A percentile compares a stretch with the other conserved stretches of the same genome.
Conservation (phyloP, 30 jellyfish, hydroid and myxozoan species). For the Hydra vulgaris region DNA sequence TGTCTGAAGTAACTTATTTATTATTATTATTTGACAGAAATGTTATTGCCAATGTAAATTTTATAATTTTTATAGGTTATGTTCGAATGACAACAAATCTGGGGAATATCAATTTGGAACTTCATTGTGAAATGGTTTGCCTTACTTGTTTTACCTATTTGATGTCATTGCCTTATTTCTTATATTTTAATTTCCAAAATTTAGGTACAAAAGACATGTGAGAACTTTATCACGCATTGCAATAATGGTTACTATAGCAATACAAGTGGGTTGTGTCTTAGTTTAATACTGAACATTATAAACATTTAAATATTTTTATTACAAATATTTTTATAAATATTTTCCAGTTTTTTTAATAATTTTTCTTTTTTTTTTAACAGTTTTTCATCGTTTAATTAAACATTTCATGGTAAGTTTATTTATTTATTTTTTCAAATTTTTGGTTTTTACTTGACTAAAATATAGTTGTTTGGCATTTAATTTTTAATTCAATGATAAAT, state of each 20-base stretch:
- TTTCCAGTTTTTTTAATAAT: background rate
- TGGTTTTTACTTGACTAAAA: background rate
- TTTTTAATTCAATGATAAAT: too few species aligned
- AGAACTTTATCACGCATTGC: conserved; percentile 65
- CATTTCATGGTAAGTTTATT: conserved; percentile 63
- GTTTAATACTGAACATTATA: too few species aligned
- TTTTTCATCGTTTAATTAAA: conserved; percentile 73
- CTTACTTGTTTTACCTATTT: too few species aligned
- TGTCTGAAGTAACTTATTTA: background rate
- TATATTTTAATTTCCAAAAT: background rate
- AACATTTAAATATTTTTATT: too few species aligned
- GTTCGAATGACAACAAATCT: conserved; percentile 57
- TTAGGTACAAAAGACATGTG: conserved; percentile 86
- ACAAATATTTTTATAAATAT: too few species aligned
- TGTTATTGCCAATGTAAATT: background rate
- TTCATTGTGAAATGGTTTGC: conserved; percentile 65
- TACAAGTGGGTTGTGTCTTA: conserved; percentile 31
- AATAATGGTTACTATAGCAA: conserved; percentile 63
- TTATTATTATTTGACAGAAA: background rate
- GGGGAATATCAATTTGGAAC: conserved; percentile 81
- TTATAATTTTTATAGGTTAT: too few species aligned
- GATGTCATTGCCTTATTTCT: too few species aligned
- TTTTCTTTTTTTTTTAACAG: background rate
- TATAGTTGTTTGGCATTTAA: too few species aligned
- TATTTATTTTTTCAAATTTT: background rate